These are phyloP conservation scores for Diadophis punctatus DNA, from an alignment of 2,113 vertebrate genomes.

Conservation along the genomic window DNA sequence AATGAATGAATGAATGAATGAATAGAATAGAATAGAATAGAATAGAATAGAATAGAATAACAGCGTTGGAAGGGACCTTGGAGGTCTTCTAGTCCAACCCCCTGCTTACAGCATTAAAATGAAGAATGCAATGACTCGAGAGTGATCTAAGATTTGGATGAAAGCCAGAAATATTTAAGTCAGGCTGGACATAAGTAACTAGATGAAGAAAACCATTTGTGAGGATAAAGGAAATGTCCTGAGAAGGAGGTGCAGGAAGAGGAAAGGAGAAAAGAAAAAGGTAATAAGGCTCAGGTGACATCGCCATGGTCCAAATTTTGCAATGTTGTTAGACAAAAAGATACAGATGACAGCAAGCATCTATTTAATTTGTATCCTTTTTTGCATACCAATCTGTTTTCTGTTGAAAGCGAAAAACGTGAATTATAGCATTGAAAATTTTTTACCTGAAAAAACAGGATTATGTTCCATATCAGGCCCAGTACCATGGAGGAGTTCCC, in stretches of 20 bases:
- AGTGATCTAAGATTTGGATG: background rate
- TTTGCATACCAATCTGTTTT: constrained; percentile 25
- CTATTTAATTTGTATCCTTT: constrained; percentile 35
- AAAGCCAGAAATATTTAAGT: background rate
- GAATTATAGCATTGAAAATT: constrained; percentile 19
- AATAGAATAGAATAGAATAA: no score
- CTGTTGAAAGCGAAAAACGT: constrained; percentile 28
- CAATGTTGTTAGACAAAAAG: background rate
- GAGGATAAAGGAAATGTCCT: background rate
- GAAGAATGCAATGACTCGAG: background rate
- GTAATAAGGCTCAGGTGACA: constrained; percentile 25
- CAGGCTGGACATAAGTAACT: background rate
- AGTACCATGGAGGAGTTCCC: constrained; percentile 93
- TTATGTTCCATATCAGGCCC: constrained; percentile 97
- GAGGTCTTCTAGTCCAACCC: no score
- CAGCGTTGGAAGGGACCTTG: no score
- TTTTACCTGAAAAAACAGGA: constrained; percentile 94
- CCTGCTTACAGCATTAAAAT: background rate
- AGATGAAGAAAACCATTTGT: background rate
- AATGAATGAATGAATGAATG: no score
- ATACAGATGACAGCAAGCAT: constrained; percentile 40
- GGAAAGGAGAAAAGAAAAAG: constrained; percentile 29
- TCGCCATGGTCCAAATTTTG: constrained; percentile 24
- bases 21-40: no score
- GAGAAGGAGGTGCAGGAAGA: background rate